Base-by-base conservation (phyloP, 2,888 invertebrate genomes). In the Euspilapteryx auroguttella region DNA sequence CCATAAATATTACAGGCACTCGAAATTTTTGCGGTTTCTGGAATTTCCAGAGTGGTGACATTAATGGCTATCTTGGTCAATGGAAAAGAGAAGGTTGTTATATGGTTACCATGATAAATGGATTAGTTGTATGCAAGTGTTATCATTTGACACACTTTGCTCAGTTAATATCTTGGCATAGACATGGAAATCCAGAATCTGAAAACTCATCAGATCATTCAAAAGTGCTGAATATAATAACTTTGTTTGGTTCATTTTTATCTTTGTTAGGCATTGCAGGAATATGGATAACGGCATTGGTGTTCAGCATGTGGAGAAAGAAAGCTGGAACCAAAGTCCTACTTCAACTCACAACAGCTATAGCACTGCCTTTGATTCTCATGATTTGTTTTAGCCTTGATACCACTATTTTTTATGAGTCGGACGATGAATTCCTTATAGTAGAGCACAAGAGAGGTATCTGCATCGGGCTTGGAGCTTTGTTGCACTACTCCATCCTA, bases 401-500 rank as follows among this genome's bases (percentile, higher is more conserved):
- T 36, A 42, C 42, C 33, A 41, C 41, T 14, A 47, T 66, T 21
- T 57, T 66, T 37, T 27, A 38, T 26, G 37, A 49, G 33, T 32
- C 43, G n/a, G 36, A 57, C 23, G 56, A 46, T 21, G 31, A 35
- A 11, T 48, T 42, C 28, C 29, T 34, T 14, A 38, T 59, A 14
- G 38, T 49, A 21, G 42, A 61, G 23, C 29, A 51, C 28, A 53
- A 43, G 42, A 47, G 41, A 39, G 44, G 37, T 12, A 33, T 62
- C 21, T 86, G 86, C 42, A 68, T 82, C 23, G 39, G 63, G n/a
- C 56, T 83, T 9, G 85, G 86, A 3, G 79, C 81, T 5, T 39
- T 79, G 4, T 50, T 86, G 21, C 86, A 86, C 42, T 86, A 85
- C 49, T 80, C 84, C 12, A 78, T 86, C 20, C 53, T 86, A 25